Evolutionary conservation across 2,888 invertebrate genomes (phyloP).

Genomic region (Idaea straminata): DNA sequence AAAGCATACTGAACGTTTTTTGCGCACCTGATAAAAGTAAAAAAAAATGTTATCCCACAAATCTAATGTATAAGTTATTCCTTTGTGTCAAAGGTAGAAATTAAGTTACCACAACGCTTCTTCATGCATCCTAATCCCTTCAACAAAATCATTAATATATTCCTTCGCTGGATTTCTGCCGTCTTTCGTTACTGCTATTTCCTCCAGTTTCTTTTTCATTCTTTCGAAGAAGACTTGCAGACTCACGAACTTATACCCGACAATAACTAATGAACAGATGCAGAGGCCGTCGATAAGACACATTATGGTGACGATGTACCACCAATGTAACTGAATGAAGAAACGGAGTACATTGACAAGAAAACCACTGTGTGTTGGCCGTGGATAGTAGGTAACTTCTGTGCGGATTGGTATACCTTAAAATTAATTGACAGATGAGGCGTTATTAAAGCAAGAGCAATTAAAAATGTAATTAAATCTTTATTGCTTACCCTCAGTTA

Average conservation of each 20-base stretch:
- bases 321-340: slow-evolving; percentile 52
- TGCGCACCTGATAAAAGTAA: slow-evolving; percentile 45
- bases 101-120: slow-evolving; percentile 50
- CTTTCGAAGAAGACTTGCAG: slow-evolving; percentile 44
- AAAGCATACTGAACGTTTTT: slow-evolving; percentile 46
- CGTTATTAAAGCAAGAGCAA: not conserved
- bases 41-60: not conserved
- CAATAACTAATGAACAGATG: slow-evolving; percentile 41
- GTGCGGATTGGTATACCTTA: slow-evolving; percentile 49
- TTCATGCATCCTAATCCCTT: slow-evolving; percentile 51
- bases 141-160: slow-evolving; percentile 42
- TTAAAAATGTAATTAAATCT: not conserved
- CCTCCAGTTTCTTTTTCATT: slow-evolving; percentile 32
- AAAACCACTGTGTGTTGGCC: slow-evolving; percentile 33
- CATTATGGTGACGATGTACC: slow-evolving; percentile 49
- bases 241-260: slow-evolving; percentile 48
- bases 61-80: not conserved
- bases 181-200: slow-evolving; percentile 27
- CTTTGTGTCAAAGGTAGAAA: not conserved
- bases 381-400: slow-evolving; percentile 49
- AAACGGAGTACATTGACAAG: slow-evolving; percentile 41
- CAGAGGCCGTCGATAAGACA: slow-evolving; percentile 42
- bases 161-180: slow-evolving; percentile 29
- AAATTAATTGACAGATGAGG: slow-evolving; percentile 8
- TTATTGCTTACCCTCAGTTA: slow-evolving; percentile 43